Percentiles rank a stretch among this genome's conserved stretches.
Evolutionary conservation across 2,888 invertebrate genomes (phyloP).

Genomic region (Synergus umbraculus): DNA sequence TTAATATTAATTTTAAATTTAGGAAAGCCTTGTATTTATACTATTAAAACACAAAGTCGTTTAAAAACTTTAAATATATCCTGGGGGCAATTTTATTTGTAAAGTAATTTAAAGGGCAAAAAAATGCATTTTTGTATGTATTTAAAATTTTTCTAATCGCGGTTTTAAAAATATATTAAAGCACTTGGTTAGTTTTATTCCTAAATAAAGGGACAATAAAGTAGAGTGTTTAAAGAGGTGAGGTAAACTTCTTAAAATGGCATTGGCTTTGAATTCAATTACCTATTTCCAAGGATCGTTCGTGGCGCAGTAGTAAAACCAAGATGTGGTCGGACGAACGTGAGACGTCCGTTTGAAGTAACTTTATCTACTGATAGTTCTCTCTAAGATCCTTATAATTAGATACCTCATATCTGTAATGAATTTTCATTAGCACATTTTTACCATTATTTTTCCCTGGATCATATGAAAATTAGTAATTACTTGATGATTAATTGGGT

Average conservation of each 20-base stretch:
- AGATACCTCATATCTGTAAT: neutral
- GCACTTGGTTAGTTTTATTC: neutral
- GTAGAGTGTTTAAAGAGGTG: neutral
- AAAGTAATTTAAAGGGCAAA: neutral
- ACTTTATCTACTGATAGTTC: neutral
- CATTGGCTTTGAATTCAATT: constrained; percentile 1
- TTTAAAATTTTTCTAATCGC: no score
- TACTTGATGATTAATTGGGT: neutral
- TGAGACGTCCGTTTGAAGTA: neutral
- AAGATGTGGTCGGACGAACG: neutral
- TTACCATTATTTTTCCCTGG: neutral
- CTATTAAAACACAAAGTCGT: no score
- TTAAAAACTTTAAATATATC: no score
- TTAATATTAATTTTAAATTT: no score
- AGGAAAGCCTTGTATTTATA: no score
- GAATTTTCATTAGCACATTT: neutral
- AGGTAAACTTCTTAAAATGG: neutral
- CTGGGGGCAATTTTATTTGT: no score
- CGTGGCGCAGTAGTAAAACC: constrained; percentile 1
- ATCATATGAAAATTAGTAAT: neutral
- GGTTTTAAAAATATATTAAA: neutral
- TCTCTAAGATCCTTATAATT: neutral
- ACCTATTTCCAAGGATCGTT: neutral
- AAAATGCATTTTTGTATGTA: no score
- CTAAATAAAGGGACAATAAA: neutral